Conservation (phyloP, 2,888 invertebrate species). For the Orgyia antiqua region DNA sequence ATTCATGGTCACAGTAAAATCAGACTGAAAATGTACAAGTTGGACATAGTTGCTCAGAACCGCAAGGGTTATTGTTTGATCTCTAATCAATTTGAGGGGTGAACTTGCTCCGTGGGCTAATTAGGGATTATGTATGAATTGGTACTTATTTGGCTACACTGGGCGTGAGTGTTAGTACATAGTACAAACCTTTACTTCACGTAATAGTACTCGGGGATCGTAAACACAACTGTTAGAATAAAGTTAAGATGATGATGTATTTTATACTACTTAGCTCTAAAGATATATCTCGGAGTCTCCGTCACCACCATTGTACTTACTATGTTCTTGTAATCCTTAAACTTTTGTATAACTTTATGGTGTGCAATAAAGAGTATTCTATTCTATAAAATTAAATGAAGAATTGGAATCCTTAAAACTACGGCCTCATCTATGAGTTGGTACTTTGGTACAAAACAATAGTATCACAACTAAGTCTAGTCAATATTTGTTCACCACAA, state of each 20-base stretch:
- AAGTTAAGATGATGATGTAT: too few relatives aligned
- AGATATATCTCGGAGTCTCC: too few relatives aligned
- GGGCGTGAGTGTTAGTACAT: constrained; percentile 1
- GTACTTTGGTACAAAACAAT: constrained; percentile 3
- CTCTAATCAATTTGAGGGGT: constrained; percentile 28
- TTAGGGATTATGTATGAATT: constrained; percentile 17
- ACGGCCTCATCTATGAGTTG: constrained; percentile 11
- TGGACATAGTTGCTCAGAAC: constrained; percentile 28
- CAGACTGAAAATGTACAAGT: constrained; percentile 27
- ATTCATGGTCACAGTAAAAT: constrained; percentile 7
- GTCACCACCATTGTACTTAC: too few relatives aligned
- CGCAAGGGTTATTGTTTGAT: constrained; percentile 31
- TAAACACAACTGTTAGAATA: too few relatives aligned
- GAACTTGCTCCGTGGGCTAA: constrained; percentile 18
- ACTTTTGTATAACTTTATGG: too few relatives aligned
- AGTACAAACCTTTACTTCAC: too few relatives aligned
- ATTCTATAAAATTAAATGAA: too few relatives aligned
- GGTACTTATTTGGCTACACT: constrained; percentile 5
- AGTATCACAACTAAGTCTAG: constrained; percentile 16
- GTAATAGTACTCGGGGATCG: too few relatives aligned
- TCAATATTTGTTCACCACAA: constrained; percentile 27
- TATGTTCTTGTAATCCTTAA: too few relatives aligned
- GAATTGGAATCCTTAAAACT: too few relatives aligned
- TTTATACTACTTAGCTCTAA: too few relatives aligned
- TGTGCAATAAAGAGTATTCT: too few relatives aligned